Conservation (phyloP, 2,888 invertebrate genomes). For the Gastrophysa polygoni region DNA sequence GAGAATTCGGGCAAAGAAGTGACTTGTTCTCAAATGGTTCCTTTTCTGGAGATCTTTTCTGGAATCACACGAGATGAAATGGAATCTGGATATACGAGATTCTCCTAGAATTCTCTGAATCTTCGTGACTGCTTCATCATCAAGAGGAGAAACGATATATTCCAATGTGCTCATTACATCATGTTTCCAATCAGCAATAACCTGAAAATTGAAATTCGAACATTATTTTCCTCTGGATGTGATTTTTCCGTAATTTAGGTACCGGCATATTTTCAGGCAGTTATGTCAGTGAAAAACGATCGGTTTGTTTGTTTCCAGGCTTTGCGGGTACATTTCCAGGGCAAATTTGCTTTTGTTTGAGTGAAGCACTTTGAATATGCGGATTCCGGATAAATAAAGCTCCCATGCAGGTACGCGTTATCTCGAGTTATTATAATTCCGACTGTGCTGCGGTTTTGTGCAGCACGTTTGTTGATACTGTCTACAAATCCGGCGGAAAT, state of each 20-base stretch:
- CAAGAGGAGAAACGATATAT: no score
- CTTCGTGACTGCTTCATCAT: no score
- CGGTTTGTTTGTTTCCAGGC: slow-evolving; percentile 42
- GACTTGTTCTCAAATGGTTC: no score
- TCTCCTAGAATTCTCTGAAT: no score
- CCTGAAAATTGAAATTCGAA: no score
- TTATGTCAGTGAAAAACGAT: slow-evolving; percentile 39
- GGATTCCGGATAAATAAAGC: slow-evolving; percentile 45
- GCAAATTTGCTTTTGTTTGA: slow-evolving; percentile 46
- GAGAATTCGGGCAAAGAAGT: no score
- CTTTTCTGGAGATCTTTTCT: no score
- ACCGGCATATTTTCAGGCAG: slow-evolving; percentile 45
- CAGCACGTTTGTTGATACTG: slow-evolving; percentile 14
- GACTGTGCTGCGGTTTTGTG: slow-evolving; percentile 22
- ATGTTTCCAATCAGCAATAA: no score
- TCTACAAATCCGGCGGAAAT: slow-evolving; percentile 19
- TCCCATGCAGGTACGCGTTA: slow-evolving; percentile 42
- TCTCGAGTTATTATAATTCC: slow-evolving; percentile 38
- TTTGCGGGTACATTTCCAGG: slow-evolving; percentile 47
- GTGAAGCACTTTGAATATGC: slow-evolving; percentile 43
- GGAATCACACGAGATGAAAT: no score
- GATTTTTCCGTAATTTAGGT: slow-evolving; percentile 35
- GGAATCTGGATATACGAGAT: no score
- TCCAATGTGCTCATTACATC: no score
- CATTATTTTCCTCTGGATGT: not conserved